Evolutionary conservation across 1,140 invertebrate genomes (phyloP), one percentile per base, ranked within the genome.

Genomic region (Teleogryllus occipitalis): DNA sequence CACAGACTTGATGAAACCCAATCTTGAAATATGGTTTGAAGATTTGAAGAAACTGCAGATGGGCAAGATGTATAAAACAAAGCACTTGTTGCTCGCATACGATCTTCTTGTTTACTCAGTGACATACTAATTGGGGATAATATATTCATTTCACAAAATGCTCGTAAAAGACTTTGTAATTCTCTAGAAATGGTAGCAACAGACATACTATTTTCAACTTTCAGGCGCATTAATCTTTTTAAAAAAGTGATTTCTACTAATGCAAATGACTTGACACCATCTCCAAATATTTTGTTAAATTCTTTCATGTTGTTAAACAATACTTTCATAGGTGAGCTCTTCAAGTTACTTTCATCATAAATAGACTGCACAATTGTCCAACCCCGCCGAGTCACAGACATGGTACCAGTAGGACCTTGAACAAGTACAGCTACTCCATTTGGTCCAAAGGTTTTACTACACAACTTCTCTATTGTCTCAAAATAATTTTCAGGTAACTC

Each of bases 191-290:
- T 65, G 18, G 54, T 65, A 3, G 7, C 10, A 65, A 14, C 18
- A 14, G 54, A 65, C 54, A 65, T 14, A 2, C 18, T 10, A 65
- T 65, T 65, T 14, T 65, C 54, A 10, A 65, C 54, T 65, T 65
- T 10, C 10, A 65, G 10, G 10, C 7, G 54, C 18, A 14, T 65
- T 10, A 65, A 18, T 10, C 10, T 14, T 18, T 65, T 65, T 65
- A 65, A 65, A 65, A 65, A 65, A 7, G 54, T 7, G 18, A 65
- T 65, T 65, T 65, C 54, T 10, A 73, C 46, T 12, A 80, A 54
- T n/a, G 76, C 27, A n/a, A 80, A 80, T 65, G 75, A 65, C 48
- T 80, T 80, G 12, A 80, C 79, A 18, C 79, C 79, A 77, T 80
- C 79, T 21, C 79, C 79, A 39, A 54, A 27, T 5, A 27, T 46